Evolutionary conservation across 1,140 invertebrate species (phyloP), one percentile per base, ranked within the genome.

Genomic region (Drosophila dunni): DNA sequence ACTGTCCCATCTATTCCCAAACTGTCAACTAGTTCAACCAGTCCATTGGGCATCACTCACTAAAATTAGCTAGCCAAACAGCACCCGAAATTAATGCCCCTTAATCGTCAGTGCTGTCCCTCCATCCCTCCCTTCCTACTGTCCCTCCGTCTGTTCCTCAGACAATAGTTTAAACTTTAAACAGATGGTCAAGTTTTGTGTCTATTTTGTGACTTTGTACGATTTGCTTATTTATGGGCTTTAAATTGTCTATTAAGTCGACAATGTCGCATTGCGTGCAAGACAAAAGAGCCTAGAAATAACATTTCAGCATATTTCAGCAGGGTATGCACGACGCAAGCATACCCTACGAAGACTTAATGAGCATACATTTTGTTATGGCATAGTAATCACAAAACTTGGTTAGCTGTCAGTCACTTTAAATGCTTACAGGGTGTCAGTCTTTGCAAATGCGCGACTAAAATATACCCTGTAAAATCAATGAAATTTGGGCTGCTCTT

Each of bases 161-260:
- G 54, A 86, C 82, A 78, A 86, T 68, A 71, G 58, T 36, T 38
- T 54, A 69, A 65, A 72, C 61, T 67, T 44, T 46, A 53, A 40
- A 54, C 83, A 79, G 68, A 66, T 73, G 57, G 77, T 84, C 67
- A 67, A 72, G 38, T 67, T 78, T 69, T 80, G 53, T 77, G 51
- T 83, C 65, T 77, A 70, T 85, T 80, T 81, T 67, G 78, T 77
- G 66, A 80, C 71, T 63, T 51, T 54, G 68, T 65, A 46, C 69
- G 75, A 80, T 80, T 78, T 78, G 84, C 77, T 88, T 89, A 78
- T 88, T 88, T 88, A 88, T 88, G 84, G 85, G 84, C 84, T 83
- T 88, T 88, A 88, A 89, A 88, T 88, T 88, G 81, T 88, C 84
- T 89, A 89, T 89, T 88, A 88, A 81, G 84, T 70, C 74, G 67